Base-by-base conservation (phyloP, 2,888 invertebrate species). In the Philopedon plagiatum region DNA sequence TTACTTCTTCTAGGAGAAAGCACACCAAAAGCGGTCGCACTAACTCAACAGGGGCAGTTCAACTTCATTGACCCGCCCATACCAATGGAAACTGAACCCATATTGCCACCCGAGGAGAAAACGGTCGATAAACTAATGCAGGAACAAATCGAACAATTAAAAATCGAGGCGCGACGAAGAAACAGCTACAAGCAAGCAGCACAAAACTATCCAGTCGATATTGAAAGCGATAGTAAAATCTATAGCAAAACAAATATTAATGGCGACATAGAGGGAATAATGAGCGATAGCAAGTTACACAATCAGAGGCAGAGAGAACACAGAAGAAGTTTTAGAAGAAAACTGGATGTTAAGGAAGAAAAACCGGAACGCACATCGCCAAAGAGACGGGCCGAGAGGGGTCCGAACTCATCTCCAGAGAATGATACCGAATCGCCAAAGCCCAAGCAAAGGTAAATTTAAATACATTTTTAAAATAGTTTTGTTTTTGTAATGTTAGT, bases 181-280 rank as follows among this genome's bases (percentile, higher is more conserved):
- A 84, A 85, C 65, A 85, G 85, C 70, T 85, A 85, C 74, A 85
- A 83, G 73, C 83, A 81, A 7, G 83, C 83, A 1, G 83, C 82
- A 15, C 80, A 84, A 76, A 85, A 83, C 71, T 83, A 85, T 76
- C 82, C 81, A 58, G 82, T 85, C 23, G 84, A 75, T 61, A 73
- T 75, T 21, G 75, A 75, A 57, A 75, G 75, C 49, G 73, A 75
- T 29, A 75, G 73, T 32, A 75, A 75, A 32, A 39, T 73, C 1
- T 75, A 73, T 39, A 65, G 46, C 29, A 63, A 41, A n/a, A 26
- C 63, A 5, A 70, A 46, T 15, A 34, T 54, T 32, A 63, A 56
- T 34, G 56, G 62, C 15, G 62, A 69, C 15, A 39, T 56, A 19
- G 75, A 72, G n/a, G 74, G 71, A 7, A 70, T 74, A 3, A 75